Conservation (phyloP, 1,140 invertebrate genomes). For the Lucilia sericata region DNA sequence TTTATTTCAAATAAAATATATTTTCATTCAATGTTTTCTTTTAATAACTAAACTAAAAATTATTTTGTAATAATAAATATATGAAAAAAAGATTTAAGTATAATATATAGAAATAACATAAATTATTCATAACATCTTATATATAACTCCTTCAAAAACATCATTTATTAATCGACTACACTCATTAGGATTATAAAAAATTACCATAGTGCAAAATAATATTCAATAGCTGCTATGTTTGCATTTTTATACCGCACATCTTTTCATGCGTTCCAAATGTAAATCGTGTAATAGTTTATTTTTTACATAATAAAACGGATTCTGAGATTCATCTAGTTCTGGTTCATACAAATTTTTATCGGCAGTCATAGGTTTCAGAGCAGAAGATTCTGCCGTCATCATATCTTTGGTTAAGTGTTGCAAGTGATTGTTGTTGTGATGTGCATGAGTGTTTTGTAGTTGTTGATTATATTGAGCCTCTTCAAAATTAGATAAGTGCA, state of each 20-base stretch:
- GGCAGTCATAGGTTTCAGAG: neutral
- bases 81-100: neutral
- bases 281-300: constrained; percentile 66
- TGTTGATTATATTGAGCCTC: constrained; percentile 49
- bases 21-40: neutral
- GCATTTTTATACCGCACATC: constrained; percentile 47
- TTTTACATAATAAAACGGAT: constrained; percentile 65
- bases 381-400: constrained; percentile 40
- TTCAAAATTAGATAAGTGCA: constrained; percentile 60
- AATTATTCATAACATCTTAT: neutral
- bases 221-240: no score
- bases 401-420: constrained; percentile 46
- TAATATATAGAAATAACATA: neutral
- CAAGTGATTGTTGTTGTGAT: constrained; percentile 40
- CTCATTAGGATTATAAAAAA: neutral
- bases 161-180: neutral
- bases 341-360: constrained; percentile 55
- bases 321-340: constrained; percentile 59
- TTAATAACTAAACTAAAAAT: neutral
- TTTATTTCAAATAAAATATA: no score
- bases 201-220: constrained; percentile 10
- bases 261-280: constrained; percentile 61
- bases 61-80: neutral
- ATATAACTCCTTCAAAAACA: neutral
- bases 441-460: constrained; percentile 21